Conservation (phyloP, 2,113 vertebrate genomes). For the Mellivora capensis region DNA sequence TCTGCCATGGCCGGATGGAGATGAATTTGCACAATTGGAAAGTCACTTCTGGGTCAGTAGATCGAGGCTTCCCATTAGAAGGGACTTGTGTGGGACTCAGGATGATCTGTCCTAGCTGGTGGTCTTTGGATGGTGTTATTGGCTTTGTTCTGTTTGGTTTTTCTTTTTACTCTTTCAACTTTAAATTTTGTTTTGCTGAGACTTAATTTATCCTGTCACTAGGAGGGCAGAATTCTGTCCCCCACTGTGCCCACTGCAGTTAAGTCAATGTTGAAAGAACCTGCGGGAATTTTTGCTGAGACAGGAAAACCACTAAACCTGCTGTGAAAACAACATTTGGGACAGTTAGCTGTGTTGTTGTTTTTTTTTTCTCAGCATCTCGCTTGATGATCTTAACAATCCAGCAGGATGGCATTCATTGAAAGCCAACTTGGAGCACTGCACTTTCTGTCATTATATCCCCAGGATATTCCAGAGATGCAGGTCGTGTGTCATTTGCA, state of each 20-base stretch:
- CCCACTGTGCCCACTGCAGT: not conserved
- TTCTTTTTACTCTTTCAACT: not conserved
- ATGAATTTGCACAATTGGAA: not conserved
- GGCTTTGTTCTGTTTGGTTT: not conserved
- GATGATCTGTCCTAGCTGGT: not conserved
- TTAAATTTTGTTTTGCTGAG: constrained; percentile 49
- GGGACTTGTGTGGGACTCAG: not conserved
- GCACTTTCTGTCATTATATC: rapidly evolving
- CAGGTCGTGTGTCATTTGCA: rapidly evolving
- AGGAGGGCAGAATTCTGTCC: not conserved
- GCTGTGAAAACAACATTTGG: not conserved
- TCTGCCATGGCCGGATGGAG: rapidly evolving
- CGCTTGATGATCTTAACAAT: not conserved
- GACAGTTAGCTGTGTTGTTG: not conserved
- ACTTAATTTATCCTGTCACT: constrained; percentile 29
- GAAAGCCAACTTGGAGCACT: not conserved
- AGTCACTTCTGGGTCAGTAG: not conserved
- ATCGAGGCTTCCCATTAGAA: rapidly evolving
- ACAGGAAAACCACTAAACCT: not conserved
- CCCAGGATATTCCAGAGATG: not conserved
- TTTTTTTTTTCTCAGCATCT: not conserved
- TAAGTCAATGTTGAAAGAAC: not conserved
- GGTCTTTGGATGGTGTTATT: not conserved
- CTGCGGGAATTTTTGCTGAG: not conserved
- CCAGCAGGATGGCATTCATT: not conserved